Percentiles rank a stretch among this genome's conserved stretches.
These are phyloP conservation scores for Epinephelus cyanopodus DNA, from an alignment of 2,113 vertebrate genomes.

Conservation along the genomic window DNA sequence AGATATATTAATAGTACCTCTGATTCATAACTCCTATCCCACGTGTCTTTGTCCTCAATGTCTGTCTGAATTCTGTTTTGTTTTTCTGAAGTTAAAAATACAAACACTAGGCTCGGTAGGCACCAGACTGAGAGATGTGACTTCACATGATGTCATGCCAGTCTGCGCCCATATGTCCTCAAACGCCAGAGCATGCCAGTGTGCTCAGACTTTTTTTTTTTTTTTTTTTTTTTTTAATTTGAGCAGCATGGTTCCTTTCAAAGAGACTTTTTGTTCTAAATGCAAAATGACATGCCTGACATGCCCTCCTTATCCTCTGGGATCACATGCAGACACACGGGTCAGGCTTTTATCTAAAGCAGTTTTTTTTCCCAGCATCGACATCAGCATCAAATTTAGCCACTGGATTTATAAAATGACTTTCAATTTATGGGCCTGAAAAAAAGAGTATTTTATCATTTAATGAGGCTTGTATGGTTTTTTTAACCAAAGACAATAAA, in stretches of 20 bases:
- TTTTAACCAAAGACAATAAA: constrained; percentile 13
- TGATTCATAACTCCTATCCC: not conserved
- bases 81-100: not conserved
- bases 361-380: not conserved
- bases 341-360: not conserved
- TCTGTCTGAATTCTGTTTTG: not conserved
- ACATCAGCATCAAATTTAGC: not conserved
- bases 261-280: not conserved
- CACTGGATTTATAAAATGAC: not conserved
- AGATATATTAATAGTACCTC: not conserved
- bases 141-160: not conserved
- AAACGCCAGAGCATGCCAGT: not conserved
- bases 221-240: not conserved
- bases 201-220: not conserved
- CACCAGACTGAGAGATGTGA: not conserved
- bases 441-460: constrained; percentile 10
- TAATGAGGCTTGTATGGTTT: not conserved
- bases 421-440: not conserved
- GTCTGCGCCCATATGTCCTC: not conserved
- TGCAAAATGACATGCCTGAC: not conserved
- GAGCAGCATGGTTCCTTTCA: not conserved
- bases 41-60: not conserved
- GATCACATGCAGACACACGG: not conserved
- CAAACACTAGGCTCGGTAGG: not conserved
- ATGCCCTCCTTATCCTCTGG: not conserved